phyloP scores from a whole-genome alignment of 2,113 vertebrate genomes.

The Diadophis punctatus region DNA sequence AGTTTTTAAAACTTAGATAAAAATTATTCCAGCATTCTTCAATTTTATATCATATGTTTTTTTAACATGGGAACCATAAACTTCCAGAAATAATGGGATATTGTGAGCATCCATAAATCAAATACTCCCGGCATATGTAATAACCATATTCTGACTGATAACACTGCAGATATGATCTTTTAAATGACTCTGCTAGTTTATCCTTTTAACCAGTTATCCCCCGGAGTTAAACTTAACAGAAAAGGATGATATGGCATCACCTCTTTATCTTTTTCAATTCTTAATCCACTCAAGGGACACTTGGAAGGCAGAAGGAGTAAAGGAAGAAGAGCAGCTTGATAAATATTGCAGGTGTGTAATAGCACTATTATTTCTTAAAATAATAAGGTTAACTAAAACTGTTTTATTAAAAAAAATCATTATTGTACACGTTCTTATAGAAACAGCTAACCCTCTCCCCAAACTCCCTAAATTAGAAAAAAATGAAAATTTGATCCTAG shows the following conservation, averaged over 20 bases:
- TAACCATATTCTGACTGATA: background rate
- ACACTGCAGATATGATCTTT: background rate
- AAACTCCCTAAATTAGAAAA: background rate
- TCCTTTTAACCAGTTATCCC: background rate
- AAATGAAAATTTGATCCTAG: background rate
- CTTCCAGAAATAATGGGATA: background rate
- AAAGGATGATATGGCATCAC: background rate
- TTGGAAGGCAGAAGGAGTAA: background rate
- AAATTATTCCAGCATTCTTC: background rate
- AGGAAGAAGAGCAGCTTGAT: background rate
- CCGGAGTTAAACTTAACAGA: background rate
- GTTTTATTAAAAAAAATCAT: background rate
- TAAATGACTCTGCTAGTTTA: background rate
- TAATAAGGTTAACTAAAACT: background rate
- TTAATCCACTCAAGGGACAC: background rate
- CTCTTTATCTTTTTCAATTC: background rate
- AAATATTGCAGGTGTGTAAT: background rate
- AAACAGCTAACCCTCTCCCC: background rate
- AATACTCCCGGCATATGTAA: background rate
- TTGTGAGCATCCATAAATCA: background rate
- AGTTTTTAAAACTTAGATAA: background rate
- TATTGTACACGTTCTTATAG: background rate
- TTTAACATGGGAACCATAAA: background rate
- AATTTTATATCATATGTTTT: background rate
- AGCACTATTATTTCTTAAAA: background rate